These are phyloP conservation scores for Mantis religiosa DNA, from an alignment of 2,888 invertebrate genomes.

Conservation along the genomic window DNA sequence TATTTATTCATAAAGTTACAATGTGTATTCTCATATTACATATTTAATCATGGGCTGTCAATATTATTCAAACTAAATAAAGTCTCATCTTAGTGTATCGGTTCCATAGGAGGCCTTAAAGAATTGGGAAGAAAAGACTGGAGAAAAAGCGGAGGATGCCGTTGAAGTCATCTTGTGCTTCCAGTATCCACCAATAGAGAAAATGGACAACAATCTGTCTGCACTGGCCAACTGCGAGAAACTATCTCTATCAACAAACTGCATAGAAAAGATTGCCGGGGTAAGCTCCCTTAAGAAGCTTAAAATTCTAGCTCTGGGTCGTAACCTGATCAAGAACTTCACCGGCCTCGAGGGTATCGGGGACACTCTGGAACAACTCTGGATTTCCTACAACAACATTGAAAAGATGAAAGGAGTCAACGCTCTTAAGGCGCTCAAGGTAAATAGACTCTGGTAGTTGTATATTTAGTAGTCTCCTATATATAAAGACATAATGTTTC, in stretches of 20 bases:
- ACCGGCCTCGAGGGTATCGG: constrained; percentile 83
- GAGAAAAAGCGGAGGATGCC: constrained; percentile 62
- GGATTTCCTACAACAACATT: constrained; percentile 90
- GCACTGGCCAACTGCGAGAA: constrained; percentile 74
- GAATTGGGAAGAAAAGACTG: constrained; percentile 78
- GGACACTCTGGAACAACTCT: constrained; percentile 85
- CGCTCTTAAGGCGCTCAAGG: constrained; percentile 72
- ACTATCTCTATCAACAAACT: constrained; percentile 86
- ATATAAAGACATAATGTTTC: no score
- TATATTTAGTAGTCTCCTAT: no score
- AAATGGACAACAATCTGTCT: constrained; percentile 83
- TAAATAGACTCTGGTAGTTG: constrained; percentile 39
- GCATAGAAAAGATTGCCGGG: constrained; percentile 88
- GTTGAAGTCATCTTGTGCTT: constrained; percentile 78
- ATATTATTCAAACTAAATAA: no score
- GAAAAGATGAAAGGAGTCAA: constrained; percentile 88
- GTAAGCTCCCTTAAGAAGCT: constrained; percentile 80
- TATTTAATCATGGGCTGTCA: no score
- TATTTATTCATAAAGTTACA: no score
- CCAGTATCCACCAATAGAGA: constrained; percentile 90
- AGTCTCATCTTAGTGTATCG: no score
- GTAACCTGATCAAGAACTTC: constrained; percentile 87
- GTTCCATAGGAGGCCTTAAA: constrained; percentile 70
- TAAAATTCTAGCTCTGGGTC: constrained; percentile 75
- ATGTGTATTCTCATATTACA: no score